These are phyloP conservation scores for Eulemur mongoz DNA, from an alignment of 2,797 vertebrate species.

Conservation along the genomic window DNA sequence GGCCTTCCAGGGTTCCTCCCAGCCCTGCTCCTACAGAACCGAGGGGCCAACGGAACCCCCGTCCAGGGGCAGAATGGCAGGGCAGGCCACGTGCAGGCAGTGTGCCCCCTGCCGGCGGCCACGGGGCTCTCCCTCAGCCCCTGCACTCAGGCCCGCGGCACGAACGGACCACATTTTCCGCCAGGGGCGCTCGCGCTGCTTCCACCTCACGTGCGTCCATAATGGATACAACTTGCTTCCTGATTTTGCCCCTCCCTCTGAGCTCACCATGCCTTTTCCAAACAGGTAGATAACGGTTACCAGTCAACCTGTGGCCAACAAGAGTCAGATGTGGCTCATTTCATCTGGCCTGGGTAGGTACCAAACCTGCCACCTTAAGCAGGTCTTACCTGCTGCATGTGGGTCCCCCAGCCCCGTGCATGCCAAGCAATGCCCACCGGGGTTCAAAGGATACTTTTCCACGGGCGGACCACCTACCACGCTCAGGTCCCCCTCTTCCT, in stretches of 20 bases:
- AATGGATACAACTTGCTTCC: not conserved
- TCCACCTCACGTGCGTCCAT: not conserved
- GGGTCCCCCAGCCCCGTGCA: fast-evolving
- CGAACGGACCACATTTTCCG: fast-evolving
- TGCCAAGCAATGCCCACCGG: not conserved
- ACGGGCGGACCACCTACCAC: not conserved
- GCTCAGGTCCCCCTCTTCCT: not conserved
- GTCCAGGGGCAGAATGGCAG: not conserved
- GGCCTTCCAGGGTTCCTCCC: not conserved
- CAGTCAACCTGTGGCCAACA: not conserved
- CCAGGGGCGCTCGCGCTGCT: fast-evolving
- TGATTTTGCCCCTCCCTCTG: not conserved
- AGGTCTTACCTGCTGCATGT: not conserved
- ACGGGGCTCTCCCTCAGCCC: not conserved
- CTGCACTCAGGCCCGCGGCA: fast-evolving
- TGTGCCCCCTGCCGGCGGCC: fast-evolving
- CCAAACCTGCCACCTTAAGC: not conserved
- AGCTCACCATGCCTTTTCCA: not conserved
- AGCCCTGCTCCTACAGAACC: too few species aligned
- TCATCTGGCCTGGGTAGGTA: not conserved
- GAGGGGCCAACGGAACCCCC: fast-evolving
- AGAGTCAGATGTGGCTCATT: fast-evolving
- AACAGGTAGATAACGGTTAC: fast-evolving
- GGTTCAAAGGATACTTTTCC: not conserved
- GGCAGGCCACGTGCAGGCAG: fast-evolving